Base-by-base conservation (phyloP, 2,113 vertebrate species). In the Gallinago jamesoni region DNA sequence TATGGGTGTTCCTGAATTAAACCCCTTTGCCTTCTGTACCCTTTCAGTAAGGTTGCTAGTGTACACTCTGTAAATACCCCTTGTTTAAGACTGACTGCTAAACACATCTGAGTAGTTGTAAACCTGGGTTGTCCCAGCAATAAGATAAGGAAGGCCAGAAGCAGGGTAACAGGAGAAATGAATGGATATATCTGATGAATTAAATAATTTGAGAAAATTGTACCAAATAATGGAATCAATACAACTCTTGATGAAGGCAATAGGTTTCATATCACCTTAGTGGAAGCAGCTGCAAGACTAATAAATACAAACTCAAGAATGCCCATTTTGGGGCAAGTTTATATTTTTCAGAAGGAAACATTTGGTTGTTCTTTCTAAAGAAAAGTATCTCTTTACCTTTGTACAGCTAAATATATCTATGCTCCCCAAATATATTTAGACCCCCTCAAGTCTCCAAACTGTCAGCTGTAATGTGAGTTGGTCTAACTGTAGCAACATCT, bases 141-240 rank as follows among this genome's bases (percentile, higher is more conserved):
- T 47, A 79, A 76, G 62, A 30, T 45, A 64, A 84, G 43, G 20
- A 68, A 89, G 48, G 12, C 21, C 37, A 66, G 43, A 90, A 88
- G 41, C 57, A 62, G 41, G 21, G 21, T 19, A 81, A n/a, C 6
- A 22, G 48, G 20, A 90, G 27, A 70, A 86, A 73, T 60, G 10
- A 37, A 27, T 93, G 86, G n/a, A 60, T 90, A n/a, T 39, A 86
- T 39, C 16, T 89, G 47, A 56, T 60, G 56, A 72, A 92, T 21
- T 77, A 88, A 83, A 57, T 68, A 84, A 84, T 87, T 60, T 89
- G 83, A 90, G 70, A 68, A 93, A 93, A 93, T 93, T 66, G 35
- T 70, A 74, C 60, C 79, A 87, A 75, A 80, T 90, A 74, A 63
- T 52, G 33, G 17, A 19, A 84, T 95, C 78, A 48, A 1, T 78